These are phyloP conservation scores for Loxodonta africana DNA, from an alignment of 2,113 vertebrate species.

Conservation along the genomic window DNA sequence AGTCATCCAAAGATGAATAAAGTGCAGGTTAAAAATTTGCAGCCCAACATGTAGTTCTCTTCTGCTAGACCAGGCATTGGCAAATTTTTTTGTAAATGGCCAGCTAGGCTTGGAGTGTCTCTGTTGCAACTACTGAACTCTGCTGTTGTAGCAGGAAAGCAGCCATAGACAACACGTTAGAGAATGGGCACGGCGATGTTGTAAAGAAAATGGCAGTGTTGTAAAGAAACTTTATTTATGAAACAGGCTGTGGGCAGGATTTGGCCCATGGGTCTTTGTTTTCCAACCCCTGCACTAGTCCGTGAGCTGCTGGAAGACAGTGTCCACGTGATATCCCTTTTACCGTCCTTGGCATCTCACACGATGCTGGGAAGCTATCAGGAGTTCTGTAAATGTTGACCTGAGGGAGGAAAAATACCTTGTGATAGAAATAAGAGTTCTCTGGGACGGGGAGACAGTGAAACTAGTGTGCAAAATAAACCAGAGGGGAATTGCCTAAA, in stretches of 20 bases:
- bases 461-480: not conserved
- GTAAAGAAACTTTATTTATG: not conserved
- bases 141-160: not conserved
- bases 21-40: not conserved
- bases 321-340: not conserved
- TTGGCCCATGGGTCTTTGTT: not conserved
- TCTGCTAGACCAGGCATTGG: not conserved
- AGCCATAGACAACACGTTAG: not conserved
- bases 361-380: not conserved
- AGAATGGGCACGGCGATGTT: not conserved
- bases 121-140: not conserved
- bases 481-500: not conserved
- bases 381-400: not conserved
- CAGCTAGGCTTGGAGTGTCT: not conserved
- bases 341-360: not conserved
- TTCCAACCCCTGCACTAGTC: not conserved
- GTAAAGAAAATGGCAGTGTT: not conserved
- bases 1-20: not conserved
- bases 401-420: not conserved
- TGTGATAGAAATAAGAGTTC: not conserved
- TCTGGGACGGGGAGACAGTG: not conserved
- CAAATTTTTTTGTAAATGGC: not conserved
- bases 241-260: not conserved
- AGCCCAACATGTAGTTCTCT: not conserved
- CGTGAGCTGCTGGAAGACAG: not conserved